phyloP scores from a whole-genome alignment of 2,113 vertebrate species.

The Carlito syrichta region DNA sequence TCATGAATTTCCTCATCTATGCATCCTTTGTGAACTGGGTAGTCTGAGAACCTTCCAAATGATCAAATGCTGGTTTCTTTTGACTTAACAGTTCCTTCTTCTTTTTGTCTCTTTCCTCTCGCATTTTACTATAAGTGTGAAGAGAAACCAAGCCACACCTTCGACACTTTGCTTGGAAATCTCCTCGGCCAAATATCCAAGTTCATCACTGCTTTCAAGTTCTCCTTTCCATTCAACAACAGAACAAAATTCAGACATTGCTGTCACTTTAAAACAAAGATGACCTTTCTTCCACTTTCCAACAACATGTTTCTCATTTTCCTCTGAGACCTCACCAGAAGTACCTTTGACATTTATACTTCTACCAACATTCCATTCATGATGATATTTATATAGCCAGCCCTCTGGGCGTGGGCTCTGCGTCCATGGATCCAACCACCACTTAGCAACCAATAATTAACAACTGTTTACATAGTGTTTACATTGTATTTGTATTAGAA shows the following conservation, averaged over 20 bases:
- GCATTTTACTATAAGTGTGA: not conserved
- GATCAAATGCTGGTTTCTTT: not conserved
- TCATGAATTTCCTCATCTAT: not conserved
- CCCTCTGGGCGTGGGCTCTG: not conserved
- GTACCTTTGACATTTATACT: not conserved
- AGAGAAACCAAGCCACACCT: not conserved
- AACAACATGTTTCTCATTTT: not conserved
- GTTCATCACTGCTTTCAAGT: not conserved
- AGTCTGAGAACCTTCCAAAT: not conserved
- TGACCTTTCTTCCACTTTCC: not conserved
- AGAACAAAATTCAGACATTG: not conserved
- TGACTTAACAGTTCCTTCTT: not conserved
- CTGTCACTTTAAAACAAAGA: not conserved
- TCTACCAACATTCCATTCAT: not conserved
- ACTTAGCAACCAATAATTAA: not conserved
- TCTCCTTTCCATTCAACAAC: not conserved
- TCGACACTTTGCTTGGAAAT: not conserved
- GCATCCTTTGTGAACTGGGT: not conserved
- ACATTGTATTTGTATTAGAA: not conserved
- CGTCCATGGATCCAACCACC: not conserved
- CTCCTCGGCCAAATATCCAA: not conserved
- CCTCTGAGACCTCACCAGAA: not conserved
- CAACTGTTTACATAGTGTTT: not conserved
- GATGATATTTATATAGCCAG: not conserved
- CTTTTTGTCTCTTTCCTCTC: not conserved